Evolutionary conservation across 1,140 invertebrate species (phyloP).

Genomic region (Scaptodrosophila lebanonensis): DNA sequence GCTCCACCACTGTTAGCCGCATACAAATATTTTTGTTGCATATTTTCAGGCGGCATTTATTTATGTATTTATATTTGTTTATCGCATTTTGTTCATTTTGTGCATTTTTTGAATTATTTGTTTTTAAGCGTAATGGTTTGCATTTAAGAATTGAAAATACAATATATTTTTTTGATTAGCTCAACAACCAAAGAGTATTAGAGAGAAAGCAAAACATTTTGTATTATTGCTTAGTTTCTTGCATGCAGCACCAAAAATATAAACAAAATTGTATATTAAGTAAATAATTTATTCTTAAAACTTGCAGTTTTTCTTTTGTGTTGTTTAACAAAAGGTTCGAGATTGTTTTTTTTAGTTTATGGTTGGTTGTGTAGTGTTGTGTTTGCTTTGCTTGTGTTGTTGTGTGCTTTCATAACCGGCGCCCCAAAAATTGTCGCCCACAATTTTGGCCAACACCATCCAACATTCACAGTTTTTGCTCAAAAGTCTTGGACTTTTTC

Average conservation of each 20-base stretch:
- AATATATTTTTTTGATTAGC: slow-evolving; percentile 19
- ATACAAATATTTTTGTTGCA: slow-evolving; percentile 28
- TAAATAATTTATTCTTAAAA: neutral
- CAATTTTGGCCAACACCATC: slow-evolving; percentile 26
- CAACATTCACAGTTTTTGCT: slow-evolving; percentile 5
- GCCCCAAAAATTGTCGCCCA: slow-evolving; percentile 12
- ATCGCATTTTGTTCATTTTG: no score
- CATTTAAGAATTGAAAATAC: slow-evolving; percentile 32
- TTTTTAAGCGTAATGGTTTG: slow-evolving; percentile 36
- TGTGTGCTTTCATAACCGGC: slow-evolving; percentile 33
- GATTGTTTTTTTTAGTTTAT: slow-evolving; percentile 28
- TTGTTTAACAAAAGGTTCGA: slow-evolving; percentile 42
- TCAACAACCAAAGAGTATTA: slow-evolving; percentile 33
- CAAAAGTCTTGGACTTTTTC: slow-evolving; percentile 9
- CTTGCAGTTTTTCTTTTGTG: neutral
- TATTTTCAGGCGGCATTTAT: slow-evolving; percentile 24
- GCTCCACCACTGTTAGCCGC: slow-evolving; percentile 39
- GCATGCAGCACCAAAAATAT: slow-evolving; percentile 19
- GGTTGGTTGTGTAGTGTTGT: slow-evolving; percentile 7
- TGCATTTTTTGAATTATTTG: slow-evolving; percentile 15
- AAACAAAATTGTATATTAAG: slow-evolving; percentile 10
- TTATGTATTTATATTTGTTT: slow-evolving; percentile 35
- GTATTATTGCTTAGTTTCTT: neutral
- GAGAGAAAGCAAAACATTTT: slow-evolving; percentile 14
- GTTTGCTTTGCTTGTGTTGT: slow-evolving; percentile 21